Conservation (phyloP, 2,113 vertebrate genomes). For the Oceanites oceanicus region DNA sequence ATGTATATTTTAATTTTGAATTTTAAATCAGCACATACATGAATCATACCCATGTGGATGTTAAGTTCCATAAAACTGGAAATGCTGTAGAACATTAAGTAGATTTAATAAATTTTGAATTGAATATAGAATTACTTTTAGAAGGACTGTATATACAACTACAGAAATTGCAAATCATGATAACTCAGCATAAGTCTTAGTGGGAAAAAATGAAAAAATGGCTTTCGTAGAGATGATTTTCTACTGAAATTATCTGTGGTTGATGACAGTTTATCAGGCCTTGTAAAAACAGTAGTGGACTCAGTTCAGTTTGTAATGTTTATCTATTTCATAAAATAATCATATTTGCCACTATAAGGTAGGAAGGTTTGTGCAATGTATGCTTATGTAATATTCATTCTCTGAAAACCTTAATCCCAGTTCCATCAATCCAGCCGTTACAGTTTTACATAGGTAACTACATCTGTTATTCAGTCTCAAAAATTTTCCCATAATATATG, state of each 20-base stretch:
- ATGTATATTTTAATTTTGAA: not conserved
- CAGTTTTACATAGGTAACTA: not conserved
- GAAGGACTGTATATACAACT: not conserved
- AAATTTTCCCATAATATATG: not conserved
- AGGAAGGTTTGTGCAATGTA: not conserved
- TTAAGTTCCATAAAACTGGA: not conserved
- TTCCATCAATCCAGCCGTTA: not conserved
- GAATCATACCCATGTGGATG: not conserved
- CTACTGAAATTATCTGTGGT: not conserved
- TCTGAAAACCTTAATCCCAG: not conserved
- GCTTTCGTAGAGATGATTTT: not conserved
- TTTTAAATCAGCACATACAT: not conserved
- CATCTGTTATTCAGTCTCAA: not conserved
- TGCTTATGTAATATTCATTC: not conserved
- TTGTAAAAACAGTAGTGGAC: not conserved
- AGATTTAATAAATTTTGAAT: not conserved
- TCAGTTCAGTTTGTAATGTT: not conserved
- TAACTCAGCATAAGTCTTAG: not conserved
- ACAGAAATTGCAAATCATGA: not conserved
- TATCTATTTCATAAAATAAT: not conserved
- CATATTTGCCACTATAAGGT: not conserved
- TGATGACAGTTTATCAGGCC: not conserved
- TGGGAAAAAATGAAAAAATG: not conserved
- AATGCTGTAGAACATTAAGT: not conserved
- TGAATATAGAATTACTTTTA: not conserved